Evolutionary conservation across 2,888 invertebrate species (phyloP).

Genomic region (Drosophila affinis): DNA sequence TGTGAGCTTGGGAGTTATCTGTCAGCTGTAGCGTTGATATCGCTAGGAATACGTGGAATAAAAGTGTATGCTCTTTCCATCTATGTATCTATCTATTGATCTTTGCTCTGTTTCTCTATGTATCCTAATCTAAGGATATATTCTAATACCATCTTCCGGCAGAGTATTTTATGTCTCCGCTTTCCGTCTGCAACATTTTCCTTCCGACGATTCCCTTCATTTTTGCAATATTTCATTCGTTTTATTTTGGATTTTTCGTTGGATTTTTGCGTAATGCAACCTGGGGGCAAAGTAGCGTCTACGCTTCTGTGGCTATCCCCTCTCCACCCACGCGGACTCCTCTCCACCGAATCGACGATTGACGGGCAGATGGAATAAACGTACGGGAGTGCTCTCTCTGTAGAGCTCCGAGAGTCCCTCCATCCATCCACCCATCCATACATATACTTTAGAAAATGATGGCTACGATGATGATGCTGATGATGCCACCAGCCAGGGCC

Average conservation of each 20-base stretch:
- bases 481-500: conserved; percentile 9
- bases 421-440: neutral
- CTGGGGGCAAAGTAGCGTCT: conserved; percentile 44
- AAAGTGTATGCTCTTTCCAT: neutral
- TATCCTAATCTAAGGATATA: too few species aligned
- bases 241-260: conserved; percentile 14
- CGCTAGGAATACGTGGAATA: too few species aligned
- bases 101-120: neutral
- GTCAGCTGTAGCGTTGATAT: too few species aligned
- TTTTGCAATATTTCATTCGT: conserved; percentile 21
- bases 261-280: conserved; percentile 48
- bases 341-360: conserved; percentile 47
- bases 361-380: conserved; percentile 54
- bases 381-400: conserved; percentile 26
- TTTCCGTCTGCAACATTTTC: neutral
- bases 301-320: conserved; percentile 23
- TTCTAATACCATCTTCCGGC: neutral
- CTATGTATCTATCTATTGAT: neutral
- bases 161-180: conserved; percentile 2
- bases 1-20: too few species aligned
- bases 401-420: conserved; percentile 1
- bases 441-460: conserved; percentile 4
- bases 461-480: conserved; percentile 4
- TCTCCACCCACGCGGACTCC: neutral
- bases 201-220: neutral